A percentile compares a stretch with the other conserved stretches of the same genome.
Evolutionary conservation across 2,113 vertebrate species (phyloP).

Genomic region (Pithys albifrons): DNA sequence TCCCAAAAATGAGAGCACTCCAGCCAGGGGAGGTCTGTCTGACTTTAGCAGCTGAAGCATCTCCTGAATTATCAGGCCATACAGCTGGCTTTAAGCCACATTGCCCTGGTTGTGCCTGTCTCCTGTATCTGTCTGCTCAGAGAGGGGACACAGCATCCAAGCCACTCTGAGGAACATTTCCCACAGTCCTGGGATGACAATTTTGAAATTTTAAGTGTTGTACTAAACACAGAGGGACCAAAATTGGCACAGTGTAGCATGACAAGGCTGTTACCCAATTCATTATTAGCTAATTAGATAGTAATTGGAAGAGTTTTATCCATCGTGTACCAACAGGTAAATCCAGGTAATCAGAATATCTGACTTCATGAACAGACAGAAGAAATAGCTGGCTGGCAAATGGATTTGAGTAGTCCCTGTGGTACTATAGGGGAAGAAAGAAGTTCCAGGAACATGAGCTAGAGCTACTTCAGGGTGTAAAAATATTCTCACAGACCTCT

Average conservation of each 20-base stretch:
- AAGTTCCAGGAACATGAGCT: background rate
- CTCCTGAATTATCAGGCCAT: background rate
- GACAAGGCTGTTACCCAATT: background rate
- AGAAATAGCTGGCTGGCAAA: constrained; percentile 5
- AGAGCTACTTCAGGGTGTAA: background rate
- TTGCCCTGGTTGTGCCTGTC: background rate
- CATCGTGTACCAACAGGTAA: background rate
- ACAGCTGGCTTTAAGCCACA: background rate
- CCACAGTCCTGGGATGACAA: background rate
- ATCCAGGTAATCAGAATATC: background rate
- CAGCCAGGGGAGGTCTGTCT: background rate
- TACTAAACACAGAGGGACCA: background rate
- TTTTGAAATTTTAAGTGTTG: background rate
- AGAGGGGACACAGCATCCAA: background rate
- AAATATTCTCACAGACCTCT: background rate
- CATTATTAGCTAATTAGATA: background rate
- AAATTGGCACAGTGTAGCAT: background rate
- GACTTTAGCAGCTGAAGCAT: background rate
- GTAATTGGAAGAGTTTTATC: background rate
- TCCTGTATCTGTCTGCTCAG: background rate
- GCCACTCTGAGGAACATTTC: background rate
- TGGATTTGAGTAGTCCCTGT: background rate
- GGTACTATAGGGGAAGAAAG: background rate
- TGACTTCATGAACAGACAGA: background rate
- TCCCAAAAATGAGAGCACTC: background rate